These are phyloP conservation scores for Crotalus helleri DNA, from an alignment of 2,113 vertebrate genomes.

Conservation along the genomic window DNA sequence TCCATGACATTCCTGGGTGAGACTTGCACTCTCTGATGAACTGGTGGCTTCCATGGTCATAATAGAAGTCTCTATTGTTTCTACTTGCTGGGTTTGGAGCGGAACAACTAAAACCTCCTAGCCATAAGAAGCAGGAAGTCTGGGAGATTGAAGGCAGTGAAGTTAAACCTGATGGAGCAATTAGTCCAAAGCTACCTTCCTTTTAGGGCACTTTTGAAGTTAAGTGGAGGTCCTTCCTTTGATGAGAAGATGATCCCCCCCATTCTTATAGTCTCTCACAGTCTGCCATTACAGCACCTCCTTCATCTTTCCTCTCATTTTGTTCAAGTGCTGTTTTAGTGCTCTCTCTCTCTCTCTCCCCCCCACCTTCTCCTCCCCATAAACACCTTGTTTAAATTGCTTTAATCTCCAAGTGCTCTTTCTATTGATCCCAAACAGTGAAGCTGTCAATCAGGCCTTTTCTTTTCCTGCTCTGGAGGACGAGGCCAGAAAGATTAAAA, in stretches of 20 bases:
- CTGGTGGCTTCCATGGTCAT: too few relatives aligned
- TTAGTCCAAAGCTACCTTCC: conserved; percentile 66
- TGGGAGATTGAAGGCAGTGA: neutral
- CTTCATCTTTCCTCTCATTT: conserved; percentile 58
- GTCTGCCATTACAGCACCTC: conserved; percentile 52
- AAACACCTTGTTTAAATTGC: conserved; percentile 73
- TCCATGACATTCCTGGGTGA: neutral
- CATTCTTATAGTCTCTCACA: neutral
- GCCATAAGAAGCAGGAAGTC: conserved; percentile 26
- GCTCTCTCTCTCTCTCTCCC: neutral
- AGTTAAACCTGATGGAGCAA: conserved; percentile 71
- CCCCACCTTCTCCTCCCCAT: conserved; percentile 43
- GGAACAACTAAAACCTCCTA: neutral
- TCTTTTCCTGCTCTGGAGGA: conserved; percentile 46
- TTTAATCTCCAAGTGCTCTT: conserved; percentile 68
- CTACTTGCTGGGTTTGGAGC: neutral
- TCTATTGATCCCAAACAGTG: conserved; percentile 70
- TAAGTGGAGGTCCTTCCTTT: conserved; percentile 59
- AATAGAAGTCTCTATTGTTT: fast-evolving
- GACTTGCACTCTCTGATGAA: neutral
- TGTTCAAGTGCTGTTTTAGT: conserved; percentile 71
- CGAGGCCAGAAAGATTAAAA: conserved; percentile 68
- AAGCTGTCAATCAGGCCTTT: conserved; percentile 71
- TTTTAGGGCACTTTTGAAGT: conserved; percentile 59
- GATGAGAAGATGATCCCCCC: conserved; percentile 41